Conservation (phyloP, 23 tunicate species). For the Ascidia mentula region DNA sequence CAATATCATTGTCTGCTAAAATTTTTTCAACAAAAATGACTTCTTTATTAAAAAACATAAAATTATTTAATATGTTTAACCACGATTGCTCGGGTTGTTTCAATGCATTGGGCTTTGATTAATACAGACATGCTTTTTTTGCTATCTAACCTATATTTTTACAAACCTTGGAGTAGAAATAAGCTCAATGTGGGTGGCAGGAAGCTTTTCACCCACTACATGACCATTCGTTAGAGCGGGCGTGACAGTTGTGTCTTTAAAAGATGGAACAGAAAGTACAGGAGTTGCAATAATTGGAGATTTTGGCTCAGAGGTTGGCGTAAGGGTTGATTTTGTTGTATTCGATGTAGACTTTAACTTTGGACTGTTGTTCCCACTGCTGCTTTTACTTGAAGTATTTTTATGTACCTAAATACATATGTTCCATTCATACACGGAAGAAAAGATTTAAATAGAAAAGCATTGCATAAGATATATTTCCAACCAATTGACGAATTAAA, state of each 20-base stretch:
- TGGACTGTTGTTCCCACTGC: slow-evolving; percentile 28
- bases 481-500: too few relatives aligned
- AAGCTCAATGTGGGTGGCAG: slow-evolving; percentile 30
- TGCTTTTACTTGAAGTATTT: slow-evolving; percentile 5
- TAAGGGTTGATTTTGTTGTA: background rate
- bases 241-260: background rate
- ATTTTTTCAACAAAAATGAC: too few relatives aligned
- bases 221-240: slow-evolving; percentile 39
- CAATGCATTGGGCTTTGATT: too few relatives aligned
- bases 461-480: too few relatives aligned
- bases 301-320: slow-evolving; percentile 13
- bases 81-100: too few relatives aligned
- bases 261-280: background rate
- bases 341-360: slow-evolving; percentile 8
- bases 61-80: too few relatives aligned
- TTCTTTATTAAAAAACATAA: too few relatives aligned
- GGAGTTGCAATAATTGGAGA: background rate
- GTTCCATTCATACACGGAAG: too few relatives aligned
- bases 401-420: background rate
- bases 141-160: too few relatives aligned
- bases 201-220: slow-evolving; percentile 13
- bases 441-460: too few relatives aligned
- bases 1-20: too few relatives aligned
- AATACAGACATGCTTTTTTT: too few relatives aligned
- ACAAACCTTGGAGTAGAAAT: slow-evolving; percentile 48